Base-by-base conservation (phyloP, 2,888 invertebrate species). In the Malthinus flaveolus region DNA sequence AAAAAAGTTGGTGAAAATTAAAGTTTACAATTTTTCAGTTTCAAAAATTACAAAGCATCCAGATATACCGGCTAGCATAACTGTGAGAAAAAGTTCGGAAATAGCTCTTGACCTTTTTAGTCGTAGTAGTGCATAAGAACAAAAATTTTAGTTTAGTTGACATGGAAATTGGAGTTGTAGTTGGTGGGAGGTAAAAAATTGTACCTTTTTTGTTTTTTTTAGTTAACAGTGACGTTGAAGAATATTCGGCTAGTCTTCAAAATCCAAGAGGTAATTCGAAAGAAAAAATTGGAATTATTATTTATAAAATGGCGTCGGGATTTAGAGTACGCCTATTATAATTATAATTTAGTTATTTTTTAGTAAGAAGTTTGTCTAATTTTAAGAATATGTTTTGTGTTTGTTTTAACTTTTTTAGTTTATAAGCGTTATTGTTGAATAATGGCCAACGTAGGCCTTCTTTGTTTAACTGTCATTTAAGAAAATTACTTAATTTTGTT, bases 71-170 rank as follows among this genome's bases (percentile, higher is more conserved):
- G 15, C 39, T 42, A 42, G 39, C 15, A 42, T n/a, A 13, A 42
- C 39, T n/a, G 39, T 42, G 23, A 42, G n/a, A 31, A 33, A 57
- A 37, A 36, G 47, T 52, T 52, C 51, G 52, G 57, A 51, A 57
- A 51, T 42, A 51, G 42, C 57, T 23, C 48, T 52, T 52, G 42
- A 57, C 51, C 23, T 52, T 47, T 57, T 31, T 51, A 12, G n/a
- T 42, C 13, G 23, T 42, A n/a, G 6, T 15, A 23, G 15, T 15
- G 15, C n/a, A 42, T 23, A 23, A 23, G 23, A 23, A 23, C 2
- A 5, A 2, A 23, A 23, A 3, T 2, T 23, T 23, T 23, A 23
- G 23, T 23, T 23, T 23, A 42, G n/a, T n/a, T n/a, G n/a, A n/a
- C n/a, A n/a, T n/a, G n/a, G n/a, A n/a, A n/a, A n/a, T n/a, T n/a